A percentile compares a stretch with the other conserved stretches of the same genome.
phyloP scores from a whole-genome alignment of 2,113 vertebrate species.

The Etheostoma cragini region DNA sequence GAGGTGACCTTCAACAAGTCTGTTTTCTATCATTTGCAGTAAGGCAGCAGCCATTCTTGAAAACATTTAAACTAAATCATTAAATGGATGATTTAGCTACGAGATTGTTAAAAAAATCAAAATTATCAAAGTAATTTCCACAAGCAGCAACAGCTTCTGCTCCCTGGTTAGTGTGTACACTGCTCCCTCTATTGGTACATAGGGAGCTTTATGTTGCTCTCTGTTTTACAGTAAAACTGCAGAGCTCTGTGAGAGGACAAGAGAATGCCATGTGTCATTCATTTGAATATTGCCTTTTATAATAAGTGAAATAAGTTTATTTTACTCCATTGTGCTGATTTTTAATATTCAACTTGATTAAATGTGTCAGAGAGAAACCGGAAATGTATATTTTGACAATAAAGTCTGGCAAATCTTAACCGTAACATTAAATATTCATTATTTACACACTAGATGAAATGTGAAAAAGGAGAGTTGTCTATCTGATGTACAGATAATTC shows the following conservation, averaged over 20 bases:
- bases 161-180: slow-evolving; percentile 50
- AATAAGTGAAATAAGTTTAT: not conserved
- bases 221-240: not conserved
- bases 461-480: not conserved
- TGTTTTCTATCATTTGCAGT: not conserved
- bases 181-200: slow-evolving; percentile 80
- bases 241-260: not conserved
- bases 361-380: not conserved
- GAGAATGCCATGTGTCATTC: not conserved
- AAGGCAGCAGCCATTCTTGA: not conserved
- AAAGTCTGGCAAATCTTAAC: not conserved
- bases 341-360: not conserved
- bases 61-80: not conserved
- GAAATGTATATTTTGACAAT: not conserved
- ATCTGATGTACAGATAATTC: not conserved
- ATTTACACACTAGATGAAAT: not conserved
- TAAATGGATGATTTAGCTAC: not conserved
- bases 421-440: not conserved
- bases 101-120: slow-evolving; percentile 11
- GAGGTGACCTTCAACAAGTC: not conserved
- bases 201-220: slow-evolving; percentile 1
- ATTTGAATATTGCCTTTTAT: not conserved
- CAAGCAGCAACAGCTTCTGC: not conserved
- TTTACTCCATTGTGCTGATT: not conserved
- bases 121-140: slow-evolving; percentile 10